phyloP scores from a whole-genome alignment of 1,140 invertebrate genomes.

The Triops cancriformis region DNA sequence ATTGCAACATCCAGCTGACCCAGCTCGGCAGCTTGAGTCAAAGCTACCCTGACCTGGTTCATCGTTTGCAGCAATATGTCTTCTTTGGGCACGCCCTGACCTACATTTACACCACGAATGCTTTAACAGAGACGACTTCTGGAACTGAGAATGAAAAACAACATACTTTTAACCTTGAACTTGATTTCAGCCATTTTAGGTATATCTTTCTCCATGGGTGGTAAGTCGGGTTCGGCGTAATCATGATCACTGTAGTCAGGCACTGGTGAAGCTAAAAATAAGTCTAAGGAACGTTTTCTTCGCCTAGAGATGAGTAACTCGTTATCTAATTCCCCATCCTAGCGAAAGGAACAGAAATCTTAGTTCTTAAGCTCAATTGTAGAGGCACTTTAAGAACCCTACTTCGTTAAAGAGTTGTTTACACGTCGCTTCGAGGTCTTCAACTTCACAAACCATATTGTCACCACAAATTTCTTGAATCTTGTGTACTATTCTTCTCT shows the following conservation, averaged over 20 bases:
- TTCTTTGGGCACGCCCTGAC: background rate
- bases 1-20: conserved; percentile 39
- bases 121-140: background rate
- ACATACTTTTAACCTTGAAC: background rate
- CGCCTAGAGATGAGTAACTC: background rate
- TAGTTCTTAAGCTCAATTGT: too few species aligned
- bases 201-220: background rate
- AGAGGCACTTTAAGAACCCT: too few species aligned
- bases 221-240: background rate
- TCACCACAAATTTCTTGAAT: conserved; percentile 36
- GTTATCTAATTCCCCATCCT: background rate
- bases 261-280: background rate
- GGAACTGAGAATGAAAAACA: background rate
- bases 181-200: background rate
- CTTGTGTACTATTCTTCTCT: conserved; percentile 32
- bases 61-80: background rate
- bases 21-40: conserved; percentile 37
- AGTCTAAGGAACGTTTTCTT: background rate
- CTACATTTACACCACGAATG: background rate
- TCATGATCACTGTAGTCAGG: background rate
- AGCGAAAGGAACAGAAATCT: too few species aligned
- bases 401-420: conserved; percentile 30
- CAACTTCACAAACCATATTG: conserved; percentile 39
- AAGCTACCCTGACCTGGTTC: conserved; percentile 31
- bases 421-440: conserved; percentile 39